These are phyloP conservation scores for Misgurnus anguillicaudatus DNA, from an alignment of 2,113 vertebrate species.

Conservation along the genomic window DNA sequence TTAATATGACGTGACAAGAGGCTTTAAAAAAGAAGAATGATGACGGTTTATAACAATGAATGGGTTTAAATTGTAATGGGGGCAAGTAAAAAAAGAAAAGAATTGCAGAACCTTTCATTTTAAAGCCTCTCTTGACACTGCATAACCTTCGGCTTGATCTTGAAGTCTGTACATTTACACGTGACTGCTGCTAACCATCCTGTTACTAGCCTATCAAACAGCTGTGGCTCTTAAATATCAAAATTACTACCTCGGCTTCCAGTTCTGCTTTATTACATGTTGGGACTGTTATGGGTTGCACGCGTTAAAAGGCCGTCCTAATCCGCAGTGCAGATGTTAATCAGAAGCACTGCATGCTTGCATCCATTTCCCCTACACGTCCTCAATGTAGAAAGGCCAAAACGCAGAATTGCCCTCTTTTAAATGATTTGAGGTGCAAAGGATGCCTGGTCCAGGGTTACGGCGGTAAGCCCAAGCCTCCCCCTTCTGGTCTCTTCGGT, in stretches of 20 bases:
- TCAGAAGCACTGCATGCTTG: not conserved
- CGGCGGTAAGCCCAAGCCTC: slow-evolving; percentile 48
- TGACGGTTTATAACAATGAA: too few species aligned
- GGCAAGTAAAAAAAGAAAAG: too few species aligned
- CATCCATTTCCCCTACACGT: not conserved
- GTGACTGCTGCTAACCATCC: slow-evolving; percentile 21
- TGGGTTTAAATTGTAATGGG: too few species aligned
- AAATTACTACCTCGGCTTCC: slow-evolving; percentile 33
- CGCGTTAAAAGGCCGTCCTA: slow-evolving; percentile 32
- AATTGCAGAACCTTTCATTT: too few species aligned
- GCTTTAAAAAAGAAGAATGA: too few species aligned
- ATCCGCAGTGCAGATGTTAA: slow-evolving; percentile 34
- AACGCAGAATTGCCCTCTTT: slow-evolving; percentile 21
- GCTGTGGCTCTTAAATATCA: slow-evolving; percentile 46
- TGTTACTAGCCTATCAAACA: slow-evolving; percentile 50
- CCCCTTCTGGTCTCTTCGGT: slow-evolving; percentile 56
- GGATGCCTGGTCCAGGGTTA: slow-evolving; percentile 18
- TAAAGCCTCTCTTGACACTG: slow-evolving; percentile 4
- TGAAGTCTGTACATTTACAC: not conserved
- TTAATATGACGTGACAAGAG: too few species aligned
- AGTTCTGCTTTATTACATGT: slow-evolving; percentile 41
- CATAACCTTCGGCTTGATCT: slow-evolving; percentile 19
- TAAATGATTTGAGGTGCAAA: slow-evolving; percentile 30
- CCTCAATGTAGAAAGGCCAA: slow-evolving; percentile 25
- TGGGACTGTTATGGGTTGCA: slow-evolving; percentile 36